Conservation (phyloP, 1,140 invertebrate genomes). For the Battus philenor region DNA sequence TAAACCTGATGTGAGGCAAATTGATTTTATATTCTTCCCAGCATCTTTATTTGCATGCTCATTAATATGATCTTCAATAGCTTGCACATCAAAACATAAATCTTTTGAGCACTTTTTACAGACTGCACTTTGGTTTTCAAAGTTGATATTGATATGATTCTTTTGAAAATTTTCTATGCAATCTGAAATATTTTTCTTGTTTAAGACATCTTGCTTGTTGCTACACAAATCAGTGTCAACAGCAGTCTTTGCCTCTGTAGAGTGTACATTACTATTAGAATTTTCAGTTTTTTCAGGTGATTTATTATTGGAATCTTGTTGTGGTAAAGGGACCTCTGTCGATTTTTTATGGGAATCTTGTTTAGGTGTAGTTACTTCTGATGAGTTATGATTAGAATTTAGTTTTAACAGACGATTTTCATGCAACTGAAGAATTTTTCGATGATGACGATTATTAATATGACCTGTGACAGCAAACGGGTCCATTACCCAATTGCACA, state of each 20-base stretch:
- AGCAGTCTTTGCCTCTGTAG: background rate
- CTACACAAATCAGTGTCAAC: background rate
- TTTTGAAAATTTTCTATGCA: conserved; percentile 19
- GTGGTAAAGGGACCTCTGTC: no score
- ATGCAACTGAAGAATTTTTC: conserved; percentile 23
- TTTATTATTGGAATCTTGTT: no score
- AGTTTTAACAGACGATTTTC: conserved; percentile 18
- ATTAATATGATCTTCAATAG: conserved; percentile 27
- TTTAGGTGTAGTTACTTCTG: no score
- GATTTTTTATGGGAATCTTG: no score
- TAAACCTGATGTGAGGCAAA: background rate
- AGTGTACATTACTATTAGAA: background rate
- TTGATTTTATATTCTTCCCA: conserved; percentile 11
- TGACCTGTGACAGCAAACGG: conserved; percentile 1
- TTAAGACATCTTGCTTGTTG: background rate
- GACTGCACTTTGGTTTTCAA: conserved; percentile 18
- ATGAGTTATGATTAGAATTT: conserved; percentile 9
- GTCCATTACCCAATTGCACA: conserved; percentile 23
- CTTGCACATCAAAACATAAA: conserved; percentile 19
- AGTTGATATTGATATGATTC: conserved; percentile 27
- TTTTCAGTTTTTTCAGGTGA: background rate
- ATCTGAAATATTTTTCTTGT: conserved; percentile 17
- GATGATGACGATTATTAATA: conserved; percentile 20
- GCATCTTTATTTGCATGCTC: conserved; percentile 18
- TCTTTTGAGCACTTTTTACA: conserved; percentile 28